Base-by-base conservation (phyloP, 2,797 vertebrate species). In the Onychomys arenicola region DNA sequence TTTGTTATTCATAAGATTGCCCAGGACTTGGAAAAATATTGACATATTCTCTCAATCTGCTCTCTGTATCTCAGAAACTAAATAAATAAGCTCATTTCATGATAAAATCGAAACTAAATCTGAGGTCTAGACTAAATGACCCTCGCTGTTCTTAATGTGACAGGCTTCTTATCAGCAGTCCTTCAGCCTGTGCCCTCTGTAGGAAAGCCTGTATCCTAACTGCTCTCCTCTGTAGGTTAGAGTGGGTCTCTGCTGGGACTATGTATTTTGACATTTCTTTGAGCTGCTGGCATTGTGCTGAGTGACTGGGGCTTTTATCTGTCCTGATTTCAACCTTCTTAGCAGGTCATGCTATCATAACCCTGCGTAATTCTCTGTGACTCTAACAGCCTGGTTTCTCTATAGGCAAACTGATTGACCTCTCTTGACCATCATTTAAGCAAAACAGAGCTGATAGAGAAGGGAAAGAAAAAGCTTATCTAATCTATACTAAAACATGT, bases 361-460 rank as follows among this genome's bases (percentile, higher is more conserved):
- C 69, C 87, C 11, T 90, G 49, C 29, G 11, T 82, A 85, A 57
- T 96, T 97, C 61, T 29, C 0, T 4, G 25, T 59, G 46, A 97
- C 97, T 95, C 49, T 43, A 82, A 4, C 19, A 92, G 97, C 97
- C 95, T 40, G 95, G 78, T 81, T 97, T 95, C 90, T 81, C 76
- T 97, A 94, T 98, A 96, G 80, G 90, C 8, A 71, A 89, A 90
- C 40, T 63, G 81, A 92, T 73, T 95, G 81, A 67, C 78, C 52
- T 91, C 71, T 92, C 86, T 90, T 59, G 23, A 46, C 43, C 96
- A 96, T 95, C 89, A 96, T 81, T 93, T 57, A 29, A 80, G 55
- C 69, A 77, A 80, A 96, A 69, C 37, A 61, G 76, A 71, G 21
- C 76, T 96, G 89, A 96, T 90, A 96, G 69, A 63, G 78, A 81